Evolutionary conservation across 2,797 vertebrate species (phyloP), one percentile per base, ranked within the genome.

Genomic region (Lithobates sylvaticus): DNA sequence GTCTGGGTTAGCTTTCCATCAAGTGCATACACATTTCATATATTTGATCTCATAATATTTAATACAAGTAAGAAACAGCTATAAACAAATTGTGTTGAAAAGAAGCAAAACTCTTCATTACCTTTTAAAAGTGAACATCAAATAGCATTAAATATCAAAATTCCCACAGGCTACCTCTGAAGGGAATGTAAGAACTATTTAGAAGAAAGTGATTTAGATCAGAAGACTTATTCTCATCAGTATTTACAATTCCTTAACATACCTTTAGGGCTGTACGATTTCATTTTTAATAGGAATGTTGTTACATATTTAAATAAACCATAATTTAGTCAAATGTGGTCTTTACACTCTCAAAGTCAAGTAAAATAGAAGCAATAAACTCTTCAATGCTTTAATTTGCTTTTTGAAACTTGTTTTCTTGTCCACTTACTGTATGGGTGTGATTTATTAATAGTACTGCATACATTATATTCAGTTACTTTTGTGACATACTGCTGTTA

Each of bases 101-200:
- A 68, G 21, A 81, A 65, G 50, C 67, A 5, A 83, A 73, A 75
- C n/a, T 64, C 69, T 65, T 73, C 13, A 4, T 21, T 83, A 83
- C 61, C 71, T 83, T 74, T 83, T 32, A 44, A 74, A 58, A 74
- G 54, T 26, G 18, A 65, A 74, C 36, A 74, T 83, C 70, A 83
- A 83, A 83, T 65, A 83, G 81, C 54, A 83, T 83, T 74, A 83
- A 65, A 83, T 42, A 73, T 83, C 58, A 27, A 65, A 74, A 83
- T 64, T 64, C 81, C 81, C 81, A 83, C 64, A 75, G 81, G 81
- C 81, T n/a, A 65, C 72, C 71, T 74, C 81, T 75, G 18, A 74
- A 65, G 81, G 58, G 73, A 74, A 74, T 83, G 36, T 75, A 36
- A 74, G 58, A 74, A 74, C 70, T 74, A 70, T 42, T 73, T 15